Evolutionary conservation across 2,797 vertebrate genomes (phyloP).

Genomic region (Gobio occitaniae): DNA sequence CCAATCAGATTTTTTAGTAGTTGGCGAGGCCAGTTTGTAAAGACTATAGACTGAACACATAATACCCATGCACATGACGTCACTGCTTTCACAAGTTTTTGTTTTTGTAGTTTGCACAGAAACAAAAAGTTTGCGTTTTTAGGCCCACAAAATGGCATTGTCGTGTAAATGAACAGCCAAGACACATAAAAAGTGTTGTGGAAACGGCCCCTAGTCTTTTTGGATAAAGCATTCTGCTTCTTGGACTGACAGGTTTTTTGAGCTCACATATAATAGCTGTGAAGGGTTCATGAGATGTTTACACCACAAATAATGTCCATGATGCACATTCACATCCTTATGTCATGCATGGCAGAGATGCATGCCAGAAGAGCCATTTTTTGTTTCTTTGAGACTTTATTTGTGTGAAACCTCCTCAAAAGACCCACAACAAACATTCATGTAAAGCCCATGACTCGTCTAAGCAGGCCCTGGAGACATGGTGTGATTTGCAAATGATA

Average conservation of each 20-base stretch:
- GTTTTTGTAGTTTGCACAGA: no score
- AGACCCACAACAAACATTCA: conserved; percentile 32
- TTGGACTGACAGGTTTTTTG: neutral
- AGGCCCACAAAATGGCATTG: neutral
- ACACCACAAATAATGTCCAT: neutral
- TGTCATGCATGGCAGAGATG: conserved; percentile 17
- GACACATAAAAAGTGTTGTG: neutral
- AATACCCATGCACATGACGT: neutral
- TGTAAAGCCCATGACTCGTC: conserved; percentile 7
- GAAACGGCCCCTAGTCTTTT: neutral
- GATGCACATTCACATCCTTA: conserved; percentile 3
- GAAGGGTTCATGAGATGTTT: conserved; percentile 6
- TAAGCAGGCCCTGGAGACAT: conserved; percentile 59
- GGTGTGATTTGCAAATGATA: conserved; percentile 75
- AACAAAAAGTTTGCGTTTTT: neutral
- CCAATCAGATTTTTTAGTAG: neutral
- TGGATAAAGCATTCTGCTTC: neutral
- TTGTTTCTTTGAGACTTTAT: neutral
- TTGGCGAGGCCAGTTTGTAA: neutral
- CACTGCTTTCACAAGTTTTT: no score
- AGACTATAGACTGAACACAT: neutral
- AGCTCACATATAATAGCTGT: neutral
- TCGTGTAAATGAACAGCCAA: neutral
- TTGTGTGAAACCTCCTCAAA: conserved; percentile 11
- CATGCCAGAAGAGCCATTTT: conserved; percentile 16